Evolutionary conservation across 2,888 invertebrate genomes (phyloP), one percentile per base, ranked within the genome.

Genomic region (Pterobdella sp.): DNA sequence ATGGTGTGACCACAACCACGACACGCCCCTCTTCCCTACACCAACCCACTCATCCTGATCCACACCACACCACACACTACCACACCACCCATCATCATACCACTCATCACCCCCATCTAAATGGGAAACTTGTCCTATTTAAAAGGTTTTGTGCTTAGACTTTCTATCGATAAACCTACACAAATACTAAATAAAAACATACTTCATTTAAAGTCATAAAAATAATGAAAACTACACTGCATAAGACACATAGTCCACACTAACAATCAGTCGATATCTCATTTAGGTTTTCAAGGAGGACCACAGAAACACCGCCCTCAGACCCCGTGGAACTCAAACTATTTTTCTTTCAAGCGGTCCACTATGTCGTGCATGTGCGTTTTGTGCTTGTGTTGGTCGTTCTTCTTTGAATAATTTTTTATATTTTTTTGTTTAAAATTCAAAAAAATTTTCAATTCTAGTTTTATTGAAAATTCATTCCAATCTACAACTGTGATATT

Each of bases 241-340:
- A n/a, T n/a, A n/a, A n/a, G n/a, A n/a, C n/a, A n/a, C n/a, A n/a
- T n/a, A n/a, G n/a, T n/a, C n/a, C n/a, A n/a, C n/a, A n/a, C n/a
- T n/a, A n/a, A n/a, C n/a, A n/a, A n/a, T n/a, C n/a, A n/a, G n/a
- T n/a, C n/a, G n/a, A n/a, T n/a, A n/a, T n/a, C 60, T n/a, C 60
- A 26, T 56, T 3, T 26, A 56, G 60, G 22, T 85, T 95, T 71
- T 95, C 94, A 85, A 89, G 91, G 79, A 90, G 91, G 76, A 37
- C 77, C 14, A 29, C 68, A n/a, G 77, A 77, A 7, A 72, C 75
- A 1, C 60, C 93, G 7, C 93, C 93, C 84, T 36, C 36, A 32
- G 95, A 95, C 85, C 94, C 94, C 0, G 91, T 94, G 0, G 94
- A 95, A 85, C 92, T 94, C 22, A 93, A 92, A 79, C 88, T 95